These are phyloP conservation scores for Coptotermes formosanus DNA, from an alignment of 1,140 invertebrate species.

Conservation along the genomic window DNA sequence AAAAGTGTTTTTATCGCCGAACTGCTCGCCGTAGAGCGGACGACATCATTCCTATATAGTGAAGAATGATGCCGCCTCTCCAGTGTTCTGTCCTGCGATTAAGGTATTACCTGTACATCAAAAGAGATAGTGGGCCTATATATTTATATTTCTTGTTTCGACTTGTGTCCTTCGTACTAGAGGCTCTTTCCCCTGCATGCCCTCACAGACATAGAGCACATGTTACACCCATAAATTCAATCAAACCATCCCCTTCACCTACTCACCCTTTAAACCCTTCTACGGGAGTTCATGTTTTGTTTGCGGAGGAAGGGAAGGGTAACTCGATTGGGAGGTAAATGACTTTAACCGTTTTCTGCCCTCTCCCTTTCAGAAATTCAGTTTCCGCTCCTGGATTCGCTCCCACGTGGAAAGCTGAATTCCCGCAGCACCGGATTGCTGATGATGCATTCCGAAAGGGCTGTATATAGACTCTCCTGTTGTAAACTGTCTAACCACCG, in stretches of 20 bases:
- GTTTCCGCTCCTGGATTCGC: neutral
- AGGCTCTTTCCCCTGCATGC: neutral
- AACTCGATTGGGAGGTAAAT: slow-evolving; percentile 26
- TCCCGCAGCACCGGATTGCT: slow-evolving; percentile 1
- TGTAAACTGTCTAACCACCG: neutral
- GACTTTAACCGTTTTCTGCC: slow-evolving; percentile 15
- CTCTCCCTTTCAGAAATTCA: neutral
- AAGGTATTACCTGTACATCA: too few species aligned
- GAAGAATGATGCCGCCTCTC: too few species aligned
- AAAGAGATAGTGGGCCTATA: too few species aligned
- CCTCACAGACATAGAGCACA: neutral
- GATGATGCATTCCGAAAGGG: neutral
- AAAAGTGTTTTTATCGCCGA: too few species aligned
- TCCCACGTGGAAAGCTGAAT: neutral
- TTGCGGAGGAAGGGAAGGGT: neutral
- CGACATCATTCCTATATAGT: too few species aligned
- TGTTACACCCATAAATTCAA: neutral
- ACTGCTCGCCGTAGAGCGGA: too few species aligned
- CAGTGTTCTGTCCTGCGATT: too few species aligned
- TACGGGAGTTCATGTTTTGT: neutral
- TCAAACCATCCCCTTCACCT: neutral
- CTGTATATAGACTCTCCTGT: neutral
- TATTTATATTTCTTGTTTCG: neutral
- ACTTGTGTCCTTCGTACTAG: neutral
- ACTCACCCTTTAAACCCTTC: neutral